Percentiles rank a stretch among this genome's conserved stretches.
phyloP scores from a whole-genome alignment of 2,888 invertebrate species.

The Philereme transversata region DNA sequence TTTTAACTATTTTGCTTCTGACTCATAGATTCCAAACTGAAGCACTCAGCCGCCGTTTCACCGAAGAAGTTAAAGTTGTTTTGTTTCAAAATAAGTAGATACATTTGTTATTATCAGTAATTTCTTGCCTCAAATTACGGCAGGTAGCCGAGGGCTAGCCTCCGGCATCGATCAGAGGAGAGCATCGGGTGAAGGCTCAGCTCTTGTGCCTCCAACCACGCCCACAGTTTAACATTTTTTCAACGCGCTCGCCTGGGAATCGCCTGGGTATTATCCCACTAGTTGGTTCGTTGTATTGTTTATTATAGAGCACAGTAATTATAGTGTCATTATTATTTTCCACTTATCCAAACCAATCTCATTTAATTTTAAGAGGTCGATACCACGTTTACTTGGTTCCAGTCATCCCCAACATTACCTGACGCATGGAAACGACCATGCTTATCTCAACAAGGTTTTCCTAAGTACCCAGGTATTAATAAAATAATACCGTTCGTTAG shows the following conservation, averaged over 20 bases:
- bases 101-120: constrained; percentile 82
- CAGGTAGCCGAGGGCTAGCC: constrained; percentile 79
- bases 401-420: constrained; percentile 6
- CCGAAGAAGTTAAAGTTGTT: constrained; percentile 57
- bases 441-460: constrained; percentile 22
- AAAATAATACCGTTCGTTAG: constrained; percentile 17
- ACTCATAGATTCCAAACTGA: constrained; percentile 57
- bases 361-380: constrained; percentile 34
- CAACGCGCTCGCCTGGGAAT: constrained; percentile 67
- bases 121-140: constrained; percentile 78
- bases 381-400: constrained; percentile 22
- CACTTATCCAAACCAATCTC: constrained; percentile 37
- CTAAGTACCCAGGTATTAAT: constrained; percentile 14
- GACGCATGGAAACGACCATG: constrained; percentile 8
- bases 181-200: constrained; percentile 62
- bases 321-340: constrained; percentile 67
- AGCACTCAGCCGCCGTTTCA: constrained; percentile 50
- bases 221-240: constrained; percentile 82
- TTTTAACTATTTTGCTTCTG: constrained; percentile 41
- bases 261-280: constrained; percentile 49
- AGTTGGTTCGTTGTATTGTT: constrained; percentile 72
- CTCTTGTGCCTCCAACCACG: constrained; percentile 61
- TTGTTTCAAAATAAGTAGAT: constrained; percentile 75
- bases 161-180: constrained; percentile 57
- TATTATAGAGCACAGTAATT: constrained; percentile 71